Evolutionary conservation across 2,113 vertebrate genomes (phyloP), one percentile per base, ranked within the genome.

Genomic region (Catagonus wagneri): DNA sequence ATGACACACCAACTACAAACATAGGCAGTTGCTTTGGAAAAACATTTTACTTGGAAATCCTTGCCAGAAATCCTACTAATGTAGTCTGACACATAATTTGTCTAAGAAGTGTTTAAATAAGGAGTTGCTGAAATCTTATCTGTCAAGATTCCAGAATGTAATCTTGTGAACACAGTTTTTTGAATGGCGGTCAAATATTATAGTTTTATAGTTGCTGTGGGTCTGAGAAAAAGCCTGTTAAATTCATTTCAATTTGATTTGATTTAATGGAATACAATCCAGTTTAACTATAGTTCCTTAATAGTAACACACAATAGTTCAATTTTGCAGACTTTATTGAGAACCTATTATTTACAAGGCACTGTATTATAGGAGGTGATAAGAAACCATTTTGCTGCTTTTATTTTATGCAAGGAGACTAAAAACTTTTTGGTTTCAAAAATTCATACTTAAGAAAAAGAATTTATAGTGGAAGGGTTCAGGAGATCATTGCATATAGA

Each of bases 51-150:
- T 94, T n/a, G 27, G 1, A 88, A 85, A 80, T 78, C 34, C 4
- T 92, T 69, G 66, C 83, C 90, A 95, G 56, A 84, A 93, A 20
- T 74, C 66, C 72, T 71, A 91, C 36, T 79, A 87, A 80, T 19
- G 29, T 0, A 76, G 23, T 22, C 52, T 7, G 63, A 39, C 7
- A 71, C 52, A 15, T 74, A 65, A 90, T 93, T 96, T 97, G 44
- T 96, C 60, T 74, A 79, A 72, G 68, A 92, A 52, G 6, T 83
- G 34, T 71, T 96, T 96, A 94, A 96, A 91, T 89, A 93, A 95
- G 71, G 74, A 91, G 83, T 65, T 96, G 84, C 68, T 95, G 89
- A 96, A 98, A 94, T 89, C 66, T 91, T 90, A 90, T 71, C 79
- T 97, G 80, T 92, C 69, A 79, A 9, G 50, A 69, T 85, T 94